These are phyloP conservation scores for Spisula subtruncata DNA, from an alignment of 2,888 invertebrate species.

Conservation along the genomic window DNA sequence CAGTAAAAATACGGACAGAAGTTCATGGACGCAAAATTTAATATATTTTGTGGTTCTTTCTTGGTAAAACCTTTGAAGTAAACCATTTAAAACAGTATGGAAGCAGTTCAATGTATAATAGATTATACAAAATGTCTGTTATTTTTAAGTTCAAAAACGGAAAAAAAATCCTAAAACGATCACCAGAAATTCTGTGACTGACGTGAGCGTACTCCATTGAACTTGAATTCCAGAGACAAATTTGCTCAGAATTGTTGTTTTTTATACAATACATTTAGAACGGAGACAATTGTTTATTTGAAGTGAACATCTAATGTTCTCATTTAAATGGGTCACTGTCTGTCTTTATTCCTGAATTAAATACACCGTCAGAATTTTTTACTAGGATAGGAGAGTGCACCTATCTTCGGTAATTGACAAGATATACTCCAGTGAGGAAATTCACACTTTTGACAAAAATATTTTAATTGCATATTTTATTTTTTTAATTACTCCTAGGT, in stretches of 20 bases:
- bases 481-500: not conserved
- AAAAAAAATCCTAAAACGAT: not conserved
- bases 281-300: no score
- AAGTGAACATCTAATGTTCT: no score
- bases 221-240: no score
- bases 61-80: not conserved
- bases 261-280: no score
- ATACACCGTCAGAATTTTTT: no score
- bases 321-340: no score
- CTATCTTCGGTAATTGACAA: no score
- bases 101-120: not conserved
- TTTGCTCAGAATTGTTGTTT: no score
- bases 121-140: not conserved
- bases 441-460: not conserved
- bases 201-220: no score
- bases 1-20: not conserved
- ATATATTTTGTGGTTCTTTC: not conserved
- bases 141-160: not conserved
- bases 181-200: no score
- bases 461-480: not conserved
- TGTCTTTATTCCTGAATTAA: no score
- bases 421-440: not conserved
- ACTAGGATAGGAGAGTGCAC: no score
- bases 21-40: not conserved
- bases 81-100: not conserved